Evolutionary conservation across 2,888 invertebrate genomes (phyloP), one percentile per base, ranked within the genome.

Genomic region (Acholoe squamosa): DNA sequence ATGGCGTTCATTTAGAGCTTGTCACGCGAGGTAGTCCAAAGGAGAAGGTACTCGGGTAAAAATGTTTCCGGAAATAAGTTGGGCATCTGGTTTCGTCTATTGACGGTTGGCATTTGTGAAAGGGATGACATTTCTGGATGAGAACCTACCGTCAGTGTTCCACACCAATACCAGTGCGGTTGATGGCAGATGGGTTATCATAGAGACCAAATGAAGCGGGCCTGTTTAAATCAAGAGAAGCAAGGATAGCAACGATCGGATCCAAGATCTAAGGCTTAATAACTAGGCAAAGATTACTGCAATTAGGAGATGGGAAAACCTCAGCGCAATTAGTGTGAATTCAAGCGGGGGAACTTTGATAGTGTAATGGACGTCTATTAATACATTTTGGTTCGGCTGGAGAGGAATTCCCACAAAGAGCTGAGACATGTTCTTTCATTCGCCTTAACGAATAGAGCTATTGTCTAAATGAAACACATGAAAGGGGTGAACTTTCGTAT

Each of bases 41-140:
- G 28, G 77, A 34, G 67, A 61, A 61, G 31, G 77, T 77, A 77
- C 7, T 77, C 77, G 77, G 28, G 77, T 34, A 77, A 77, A 43
- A 43, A 77, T 77, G 34, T 77, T 77, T 77, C 31, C 77, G 77
- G 77, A 77, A 77, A 77, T 77, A 77, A 77, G 28, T 77, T 77
- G 19, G 77, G 77, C 28, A 77, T 77, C 77, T 34, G 34, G 28
- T 77, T 77, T 25, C 77, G 16, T 33, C 31, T 77, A 28, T 19
- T 34, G 31, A 19, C 3, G 16, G 19, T 77, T 34, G 31, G 34
- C 34, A 77, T 77, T 77, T 77, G 28, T 34, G 77, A 77, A 77
- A 5, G 25, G 77, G 19, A 77, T 19, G 61, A 22, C 19, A 61
- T 61, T n/a, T 61, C 19, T 61, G 14, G 1, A 61, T 19, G 19